Base-by-base conservation (phyloP, 2,888 invertebrate genomes). In the Cephus nigrinus region DNA sequence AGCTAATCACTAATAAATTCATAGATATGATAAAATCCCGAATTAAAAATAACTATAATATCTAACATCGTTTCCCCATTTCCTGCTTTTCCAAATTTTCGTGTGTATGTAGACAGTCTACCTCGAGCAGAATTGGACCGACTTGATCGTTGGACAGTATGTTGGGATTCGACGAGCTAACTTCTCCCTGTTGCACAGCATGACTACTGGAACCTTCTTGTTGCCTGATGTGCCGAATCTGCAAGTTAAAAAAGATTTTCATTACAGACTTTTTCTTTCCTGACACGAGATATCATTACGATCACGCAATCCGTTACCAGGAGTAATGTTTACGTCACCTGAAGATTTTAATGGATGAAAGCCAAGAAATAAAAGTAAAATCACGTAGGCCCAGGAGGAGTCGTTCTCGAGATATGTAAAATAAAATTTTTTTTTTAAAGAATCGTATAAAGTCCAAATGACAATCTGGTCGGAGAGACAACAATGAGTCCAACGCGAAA, bases 121-220 rank as follows among this genome's bases (percentile, higher is more conserved):
- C 95, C 93, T 96, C 96, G 80, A 96, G 93, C 80, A 96, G 93
- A 81, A 96, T 92, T 78, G 95, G 94, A 80, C 95, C 95, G 88
- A 95, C 93, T 86, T 95, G 93, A 88, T 95, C 95, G 92, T 94
- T 95, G 87, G 94, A 94, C 85, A 96, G 92, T 88, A 95, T 94
- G 86, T 94, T 94, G 81, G 97, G 96, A 92, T 97, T 96, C 84
- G 98, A 97, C 84, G 98, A 98, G 88, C 97, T 97, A 85, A 98
- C 98, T 93, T 98, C 98, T 88, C 98, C 98, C 92, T 97, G 98
- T 93, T 98, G 98, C 84, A 98, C 97, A 85, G 97, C 98, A 93
- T 95, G 90, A 89, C 90, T 90, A 86, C 90, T 90, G 80, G 89
- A 88, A 80, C 90, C 92, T 85, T 93, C 93, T 92, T 93, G 93